Evolutionary conservation across 2,113 vertebrate species (phyloP), one percentile per base, ranked within the genome.

Genomic region (Perca fluviatilis): DNA sequence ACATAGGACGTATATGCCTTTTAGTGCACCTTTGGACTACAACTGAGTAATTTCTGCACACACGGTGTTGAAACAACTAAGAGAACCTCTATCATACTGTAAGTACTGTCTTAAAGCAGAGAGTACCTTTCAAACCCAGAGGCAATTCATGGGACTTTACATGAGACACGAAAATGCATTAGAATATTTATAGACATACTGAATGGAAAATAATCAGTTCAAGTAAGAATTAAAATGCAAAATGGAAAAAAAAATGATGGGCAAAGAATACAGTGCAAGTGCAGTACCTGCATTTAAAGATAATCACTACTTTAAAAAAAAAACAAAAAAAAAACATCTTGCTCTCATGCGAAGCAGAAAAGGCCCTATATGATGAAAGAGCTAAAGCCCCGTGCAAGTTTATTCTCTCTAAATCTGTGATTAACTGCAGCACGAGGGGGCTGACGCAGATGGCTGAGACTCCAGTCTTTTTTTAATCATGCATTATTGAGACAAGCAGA

Each of bases 401-500:
- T 51, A 58, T 66, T 79, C n/a, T 46, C 82, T 75, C 66, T 68
- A 67, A 89, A 83, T 88, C 67, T 86, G 73, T 84, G 80, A 89
- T 83, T 78, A 88, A 82, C 56, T 83, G 65, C 33, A 60, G 76
- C 79, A 53, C 6, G 19, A 75, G 70, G 62, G 23, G 74, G 62
- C 36, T 53, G 65, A 63, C 54, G 74, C 84, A 87, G 66, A 85
- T 87, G 85, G 80, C 36, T 47, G 50, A 57, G 36, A 58, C 88
- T 72, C 50, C 15, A 12, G 43, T 80, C 57, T 67, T 77, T 64
- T 64, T 85, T 87, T 88, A 88, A 89, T 86, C 78, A 80, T 74
- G 43, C 53, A 71, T 86, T 89, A 92, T 89, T 87, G 71, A 90
- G 75, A 89, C 56, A 73, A 5, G 46, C 54, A 84, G 16, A 77